phyloP scores from a whole-genome alignment of 2,113 vertebrate species.

The Periophthalmodon schlosseri region DNA sequence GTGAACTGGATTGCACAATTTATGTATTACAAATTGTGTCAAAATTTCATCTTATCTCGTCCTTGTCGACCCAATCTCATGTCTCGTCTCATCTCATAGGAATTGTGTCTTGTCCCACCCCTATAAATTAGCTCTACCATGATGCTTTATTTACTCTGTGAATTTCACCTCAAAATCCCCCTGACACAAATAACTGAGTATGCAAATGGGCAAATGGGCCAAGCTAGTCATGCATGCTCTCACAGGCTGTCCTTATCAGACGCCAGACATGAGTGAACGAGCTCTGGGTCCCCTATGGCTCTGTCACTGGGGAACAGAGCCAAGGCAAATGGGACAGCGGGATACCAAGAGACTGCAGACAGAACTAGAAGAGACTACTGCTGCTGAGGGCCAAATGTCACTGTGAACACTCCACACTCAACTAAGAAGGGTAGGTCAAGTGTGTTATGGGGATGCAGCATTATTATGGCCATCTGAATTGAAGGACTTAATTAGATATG shows the following conservation, averaged over 20 bases:
- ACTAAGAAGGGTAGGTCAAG: slow-evolving; percentile 50
- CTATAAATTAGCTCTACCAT: neutral
- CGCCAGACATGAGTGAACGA: slow-evolving; percentile 43
- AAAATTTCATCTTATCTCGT: no score
- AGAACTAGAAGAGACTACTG: slow-evolving; percentile 22
- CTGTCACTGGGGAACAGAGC: slow-evolving; percentile 49
- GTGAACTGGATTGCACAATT: no score
- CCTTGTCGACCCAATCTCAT: no score
- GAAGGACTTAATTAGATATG: slow-evolving; percentile 2
- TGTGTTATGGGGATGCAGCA: slow-evolving; percentile 1
- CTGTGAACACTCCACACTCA: slow-evolving; percentile 43
- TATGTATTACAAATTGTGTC: no score
- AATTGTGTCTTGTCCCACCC: no score
- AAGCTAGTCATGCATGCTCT: slow-evolving; percentile 26
- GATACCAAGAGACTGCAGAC: slow-evolving; percentile 12
- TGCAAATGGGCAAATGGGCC: slow-evolving; percentile 31
- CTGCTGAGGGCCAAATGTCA: slow-evolving; percentile 48
- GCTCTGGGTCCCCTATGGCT: slow-evolving; percentile 15
- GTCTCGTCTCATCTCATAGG: no score
- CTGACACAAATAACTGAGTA: slow-evolving; percentile 22
- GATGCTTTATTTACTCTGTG: slow-evolving; percentile 17
- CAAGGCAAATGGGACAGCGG: slow-evolving; percentile 51
- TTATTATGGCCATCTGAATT: slow-evolving; percentile 13
- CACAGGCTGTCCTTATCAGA: slow-evolving; percentile 56
- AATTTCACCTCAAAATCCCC: slow-evolving; percentile 23